Evolutionary conservation across 2,797 vertebrate species (phyloP).

Genomic region (Myotis myotis): DNA sequence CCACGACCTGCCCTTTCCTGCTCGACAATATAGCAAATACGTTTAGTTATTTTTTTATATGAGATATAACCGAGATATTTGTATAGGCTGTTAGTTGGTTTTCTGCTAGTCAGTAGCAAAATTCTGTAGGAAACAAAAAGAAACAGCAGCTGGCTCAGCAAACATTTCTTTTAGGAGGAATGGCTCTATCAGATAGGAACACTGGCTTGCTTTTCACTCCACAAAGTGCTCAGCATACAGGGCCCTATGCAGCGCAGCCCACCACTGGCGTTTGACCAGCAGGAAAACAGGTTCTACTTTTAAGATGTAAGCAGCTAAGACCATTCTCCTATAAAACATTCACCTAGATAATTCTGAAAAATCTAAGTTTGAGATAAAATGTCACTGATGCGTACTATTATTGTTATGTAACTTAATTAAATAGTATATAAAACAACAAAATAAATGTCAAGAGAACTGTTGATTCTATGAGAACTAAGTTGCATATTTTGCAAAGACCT

Average conservation of each 20-base stretch:
- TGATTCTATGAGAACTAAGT: not conserved
- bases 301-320: not conserved
- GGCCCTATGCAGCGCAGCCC: fast-evolving
- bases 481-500: not conserved
- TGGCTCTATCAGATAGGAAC: not conserved
- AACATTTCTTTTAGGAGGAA: conserved; percentile 22
- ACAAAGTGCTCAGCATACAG: not conserved
- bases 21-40: not conserved
- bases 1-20: conserved; percentile 42
- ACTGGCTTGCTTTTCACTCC: not conserved
- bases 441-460: not conserved
- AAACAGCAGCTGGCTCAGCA: not conserved
- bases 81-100: conserved; percentile 47
- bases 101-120: not conserved
- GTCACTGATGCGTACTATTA: not conserved
- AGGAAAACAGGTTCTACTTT: not conserved
- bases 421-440: not conserved
- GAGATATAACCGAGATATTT: conserved; percentile 39
- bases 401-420: not conserved
- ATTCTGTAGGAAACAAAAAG: conserved; percentile 35
- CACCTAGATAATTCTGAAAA: not conserved
- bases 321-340: not conserved
- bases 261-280: not conserved
- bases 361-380: not conserved
- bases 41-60: conserved; percentile 26